Base-by-base conservation (phyloP, 1,140 invertebrate genomes). In the Drosophila sp. region DNA sequence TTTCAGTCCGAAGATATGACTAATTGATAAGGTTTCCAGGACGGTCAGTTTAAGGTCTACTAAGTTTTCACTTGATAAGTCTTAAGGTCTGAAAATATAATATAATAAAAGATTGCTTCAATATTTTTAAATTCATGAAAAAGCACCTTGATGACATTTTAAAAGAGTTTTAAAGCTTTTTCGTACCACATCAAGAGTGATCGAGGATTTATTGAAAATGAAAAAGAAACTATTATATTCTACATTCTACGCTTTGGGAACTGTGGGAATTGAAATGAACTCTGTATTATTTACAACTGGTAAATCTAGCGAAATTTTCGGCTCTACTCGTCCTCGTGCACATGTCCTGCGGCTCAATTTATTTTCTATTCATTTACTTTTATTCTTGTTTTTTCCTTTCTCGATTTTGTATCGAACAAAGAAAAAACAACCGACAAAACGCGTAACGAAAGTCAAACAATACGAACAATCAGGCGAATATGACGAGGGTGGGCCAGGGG, bases 401-500 rank as follows among this genome's bases (percentile, higher is more conserved):
- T n/a, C n/a, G n/a, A n/a, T n/a, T 25, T 53, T 53, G 3, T 48
- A 34, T 6, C n/a, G 2, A 48, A 62, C 34, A 34, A 45, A 36
- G n/a, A n/a, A 64, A 5, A 34, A 51, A 50, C 32, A 38, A 58
- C 32, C 27, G 32, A 9, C 16, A 56, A 59, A 45, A 29, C 46
- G 27, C 56, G 8, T 32, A 69, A 70, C 57, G 11, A 64, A 71
- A 64, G 43, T 54, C 67, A 57, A 71, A 71, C 50, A 64, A 54
- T 29, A 14, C 8, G 32, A 13, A 16, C 5, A 45, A 45, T 45
- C 46, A 6, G 13, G 4, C 21, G 21, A 21, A 4, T 21, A 4
- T 21, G 21, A 2, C 3, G 1, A 36, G 5, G 4, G 16, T 2
- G 18, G 18, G 16, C 1, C 14, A 46, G 13, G 5, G 6, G 11